Conservation (phyloP, 2,113 vertebrate genomes). For the Hydrochoerus hydrochaeris region DNA sequence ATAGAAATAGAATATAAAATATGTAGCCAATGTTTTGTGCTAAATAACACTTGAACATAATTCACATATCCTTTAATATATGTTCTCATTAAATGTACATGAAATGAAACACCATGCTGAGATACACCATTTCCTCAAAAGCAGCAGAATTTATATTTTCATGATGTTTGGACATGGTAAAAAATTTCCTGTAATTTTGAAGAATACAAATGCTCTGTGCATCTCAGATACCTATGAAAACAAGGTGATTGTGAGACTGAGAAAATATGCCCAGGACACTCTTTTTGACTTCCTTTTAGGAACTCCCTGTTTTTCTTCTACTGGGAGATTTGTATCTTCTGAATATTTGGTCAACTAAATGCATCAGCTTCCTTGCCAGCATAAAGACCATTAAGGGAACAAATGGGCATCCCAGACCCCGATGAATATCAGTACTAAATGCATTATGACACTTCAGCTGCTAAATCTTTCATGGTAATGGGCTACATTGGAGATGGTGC, state of each 20-base stretch:
- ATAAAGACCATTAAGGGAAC: constrained; percentile 19
- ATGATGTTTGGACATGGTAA: neutral
- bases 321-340: neutral
- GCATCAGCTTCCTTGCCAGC: constrained; percentile 60
- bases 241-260: neutral
- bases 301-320: constrained; percentile 29
- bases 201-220: neutral
- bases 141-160: neutral
- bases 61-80: neutral
- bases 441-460: constrained; percentile 59
- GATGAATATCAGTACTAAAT: constrained; percentile 53
- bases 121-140: neutral
- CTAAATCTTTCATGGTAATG: constrained; percentile 78
- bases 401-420: neutral
- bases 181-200: neutral
- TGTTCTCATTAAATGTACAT: neutral
- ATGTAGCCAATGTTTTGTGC: neutral
- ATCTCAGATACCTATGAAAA: neutral
- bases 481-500: constrained; percentile 53
- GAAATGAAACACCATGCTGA: constrained; percentile 1
- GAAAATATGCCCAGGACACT: neutral
- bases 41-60: constrained; percentile 26
- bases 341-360: constrained; percentile 51
- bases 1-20: neutral
- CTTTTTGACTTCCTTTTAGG: neutral